Evolutionary conservation across 2,888 invertebrate species (phyloP).

Genomic region (Zeuzera pyrina): DNA sequence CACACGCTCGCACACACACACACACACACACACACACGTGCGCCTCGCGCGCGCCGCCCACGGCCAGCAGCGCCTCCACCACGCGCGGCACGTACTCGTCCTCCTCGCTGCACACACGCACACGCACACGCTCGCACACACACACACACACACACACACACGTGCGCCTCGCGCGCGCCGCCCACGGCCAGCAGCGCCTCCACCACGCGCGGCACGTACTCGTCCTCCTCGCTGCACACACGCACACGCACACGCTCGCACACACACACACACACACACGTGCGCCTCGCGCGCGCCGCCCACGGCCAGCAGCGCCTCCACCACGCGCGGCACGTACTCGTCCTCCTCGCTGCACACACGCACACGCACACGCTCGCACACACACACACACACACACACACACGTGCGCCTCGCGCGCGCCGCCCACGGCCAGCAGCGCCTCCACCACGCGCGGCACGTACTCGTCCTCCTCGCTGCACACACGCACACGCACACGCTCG

Average conservation of each 20-base stretch:
- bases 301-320: slow-evolving; percentile 90
- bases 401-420: no score
- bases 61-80: slow-evolving; percentile 89
- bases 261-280: no score
- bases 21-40: slow-evolving; percentile 92
- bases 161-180: no score
- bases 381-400: no score
- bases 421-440: slow-evolving; percentile 88
- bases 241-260: no score
- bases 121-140: no score
- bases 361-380: no score
- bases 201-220: slow-evolving; percentile 93
- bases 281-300: no score
- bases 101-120: slow-evolving; percentile 92
- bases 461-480: slow-evolving; percentile 92
- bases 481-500: no score
- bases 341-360: slow-evolving; percentile 94
- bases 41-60: slow-evolving; percentile 85
- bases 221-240: slow-evolving; percentile 92
- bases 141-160: no score
- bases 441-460: slow-evolving; percentile 95
- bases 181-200: slow-evolving; percentile 90
- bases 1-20: no score
- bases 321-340: slow-evolving; percentile 93
- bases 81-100: slow-evolving; percentile 95